Evolutionary conservation across 37 sponge, comb jelly and placozoan species (phyloP).

Genomic region (Halisarca cf. caerulea): DNA sequence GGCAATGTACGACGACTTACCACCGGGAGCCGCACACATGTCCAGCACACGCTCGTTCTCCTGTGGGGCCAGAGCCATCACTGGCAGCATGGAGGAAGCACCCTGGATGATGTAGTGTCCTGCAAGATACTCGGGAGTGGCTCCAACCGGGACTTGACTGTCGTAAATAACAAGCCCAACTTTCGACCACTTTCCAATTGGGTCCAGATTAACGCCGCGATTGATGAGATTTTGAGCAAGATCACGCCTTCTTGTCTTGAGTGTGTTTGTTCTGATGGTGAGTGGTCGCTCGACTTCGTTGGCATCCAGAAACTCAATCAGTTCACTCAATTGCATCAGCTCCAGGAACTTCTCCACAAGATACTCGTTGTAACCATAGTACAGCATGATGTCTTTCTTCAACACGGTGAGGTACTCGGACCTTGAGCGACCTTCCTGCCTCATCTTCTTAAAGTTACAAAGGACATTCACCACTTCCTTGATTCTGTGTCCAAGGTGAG

Average conservation of each 20-base stretch:
- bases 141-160: slow-evolving; percentile 95
- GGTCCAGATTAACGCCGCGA: slow-evolving; percentile 97
- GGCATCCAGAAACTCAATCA: slow-evolving; percentile 90
- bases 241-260: slow-evolving; percentile 91
- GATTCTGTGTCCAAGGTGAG: slow-evolving; percentile 49
- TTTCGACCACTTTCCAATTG: slow-evolving; percentile 97
- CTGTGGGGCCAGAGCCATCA: slow-evolving; percentile 95
- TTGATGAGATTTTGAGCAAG: slow-evolving; percentile 93
- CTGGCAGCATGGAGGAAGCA: slow-evolving; percentile 95
- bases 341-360: slow-evolving; percentile 79
- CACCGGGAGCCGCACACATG: slow-evolving; percentile 99
- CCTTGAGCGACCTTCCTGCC: slow-evolving; percentile 68
- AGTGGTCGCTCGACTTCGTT: slow-evolving; percentile 91
- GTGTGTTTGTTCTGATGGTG: slow-evolving; percentile 94
- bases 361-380: slow-evolving; percentile 94
- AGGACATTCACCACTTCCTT: slow-evolving; percentile 80
- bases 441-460: slow-evolving; percentile 79
- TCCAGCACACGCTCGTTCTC: slow-evolving; percentile 90
- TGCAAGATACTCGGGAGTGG: slow-evolving; percentile 97
- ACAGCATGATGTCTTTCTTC: slow-evolving; percentile 67
- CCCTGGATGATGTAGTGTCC: slow-evolving; percentile 99
- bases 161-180: slow-evolving; percentile 97
- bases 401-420: slow-evolving; percentile 76
- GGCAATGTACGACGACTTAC: slow-evolving; percentile 95
- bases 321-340: slow-evolving; percentile 74